Conservation (phyloP, 2,113 vertebrate genomes). For the Benitochromis conjunctus region DNA sequence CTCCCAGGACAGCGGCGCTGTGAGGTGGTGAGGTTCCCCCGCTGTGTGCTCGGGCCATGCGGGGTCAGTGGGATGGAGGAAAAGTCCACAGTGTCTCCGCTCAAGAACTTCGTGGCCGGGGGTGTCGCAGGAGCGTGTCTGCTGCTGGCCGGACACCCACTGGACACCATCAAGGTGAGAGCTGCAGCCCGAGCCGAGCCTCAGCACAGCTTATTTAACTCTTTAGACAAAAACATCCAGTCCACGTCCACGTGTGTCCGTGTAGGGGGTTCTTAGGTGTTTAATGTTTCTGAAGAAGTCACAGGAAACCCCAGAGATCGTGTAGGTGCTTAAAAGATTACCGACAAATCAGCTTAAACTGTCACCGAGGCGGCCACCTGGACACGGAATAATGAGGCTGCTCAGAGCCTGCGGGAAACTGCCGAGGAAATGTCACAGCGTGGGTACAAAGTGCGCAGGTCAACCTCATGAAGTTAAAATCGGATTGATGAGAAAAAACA, state of each 20-base stretch:
- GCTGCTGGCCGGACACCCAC: constrained; percentile 74
- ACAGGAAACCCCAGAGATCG: neutral
- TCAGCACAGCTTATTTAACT: neutral
- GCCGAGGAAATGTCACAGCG: neutral
- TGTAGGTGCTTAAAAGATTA: constrained; percentile 24
- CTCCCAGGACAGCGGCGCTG: neutral
- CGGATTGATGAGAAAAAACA: neutral
- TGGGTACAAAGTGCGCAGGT: neutral
- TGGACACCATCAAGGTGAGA: constrained; percentile 79
- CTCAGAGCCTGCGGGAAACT: neutral
- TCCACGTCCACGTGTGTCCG: neutral
- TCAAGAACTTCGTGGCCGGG: constrained; percentile 75
- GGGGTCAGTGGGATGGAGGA: constrained; percentile 36
- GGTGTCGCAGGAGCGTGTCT: constrained; percentile 68
- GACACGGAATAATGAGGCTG: accelerated
- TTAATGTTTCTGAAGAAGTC: neutral
- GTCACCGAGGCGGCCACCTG: neutral
- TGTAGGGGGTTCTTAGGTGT: neutral
- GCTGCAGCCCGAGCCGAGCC: neutral
- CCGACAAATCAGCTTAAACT: constrained; percentile 31
- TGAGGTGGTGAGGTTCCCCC: neutral
- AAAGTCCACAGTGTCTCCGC: constrained; percentile 45
- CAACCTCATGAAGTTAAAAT: neutral
- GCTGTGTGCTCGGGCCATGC: neutral
- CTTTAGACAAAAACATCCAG: neutral